Evolutionary conservation across 2,888 invertebrate species (phyloP), one percentile per base, ranked within the genome.

Genomic region (Galeopsomyia nigrocyanea): DNA sequence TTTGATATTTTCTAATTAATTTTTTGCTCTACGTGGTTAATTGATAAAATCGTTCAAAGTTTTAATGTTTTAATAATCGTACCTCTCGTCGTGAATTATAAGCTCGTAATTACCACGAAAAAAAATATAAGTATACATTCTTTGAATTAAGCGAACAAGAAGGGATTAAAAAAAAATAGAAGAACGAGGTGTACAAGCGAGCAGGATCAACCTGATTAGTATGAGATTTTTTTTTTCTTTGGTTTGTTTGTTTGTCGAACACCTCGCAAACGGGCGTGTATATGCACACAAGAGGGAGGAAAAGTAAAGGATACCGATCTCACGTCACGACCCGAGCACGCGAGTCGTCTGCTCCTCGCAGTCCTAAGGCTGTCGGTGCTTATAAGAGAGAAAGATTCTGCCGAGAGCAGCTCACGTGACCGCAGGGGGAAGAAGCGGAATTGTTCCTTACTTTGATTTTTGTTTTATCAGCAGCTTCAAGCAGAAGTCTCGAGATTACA

Each of bases 221-320:
- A 26, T 39, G 10, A 39, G 13, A 39, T 39, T 39, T 39, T 55
- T 68, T 60, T 68, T 68, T 68, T n/a, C n/a, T n/a, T n/a, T n/a
- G n/a, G n/a, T n/a, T 26, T 26, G 26, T 26, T 26, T 26, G 26
- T 26, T 26, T 26, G 53, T 19, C 31, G 19, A 31, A 61, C 51
- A 55, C 67, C 60, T 58, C 19, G 21, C 14, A 9, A 53, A n/a
- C n/a, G 31, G 68, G 47, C 14, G 58, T 63, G 49, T 19, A 19
- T 14, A 22, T 22, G 21, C 50, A 51, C 17, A 17, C 49, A 56
- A 50, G 26, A 17, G n/a, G 50, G 49, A 9, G 46, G 26, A 16
- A 16, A 13, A 26, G 26, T 16, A n/a, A 53, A 22, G 71, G 61
- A 72, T 72, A 72, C 63, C 26, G 62, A 72, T 72, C 72, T 72